Base-by-base conservation (phyloP, 2,113 vertebrate species). In the Seriola rivoliana region DNA sequence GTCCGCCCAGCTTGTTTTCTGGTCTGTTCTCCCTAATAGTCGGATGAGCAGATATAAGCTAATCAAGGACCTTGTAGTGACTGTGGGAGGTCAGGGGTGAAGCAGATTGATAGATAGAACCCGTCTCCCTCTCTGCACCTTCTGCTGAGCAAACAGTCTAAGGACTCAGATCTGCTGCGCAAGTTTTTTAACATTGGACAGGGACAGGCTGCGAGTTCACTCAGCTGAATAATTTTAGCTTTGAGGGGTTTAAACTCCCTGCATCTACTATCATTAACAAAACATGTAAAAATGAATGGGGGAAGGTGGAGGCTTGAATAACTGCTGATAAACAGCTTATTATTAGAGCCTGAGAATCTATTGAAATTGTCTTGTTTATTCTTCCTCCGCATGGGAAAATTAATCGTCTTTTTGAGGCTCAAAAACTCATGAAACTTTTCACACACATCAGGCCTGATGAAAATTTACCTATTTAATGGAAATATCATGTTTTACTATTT, bases 21-120 rank as follows among this genome's bases (percentile, higher is more conserved):
- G 84, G 64, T 57, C 81, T 29, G 75, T 48, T 74, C 82, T 77
- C 82, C 83, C 48, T 78, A 55, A 76, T 80, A 86, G 76, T 70
- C 3, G 4, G 69, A 83, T 74, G 81, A 76, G 71, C 65, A 81
- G 71, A 90, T 87, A 76, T 16, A 73, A 71, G 70, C 62, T 81
- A 87, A 82, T 87, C 2, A 7, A 80, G 73, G 88, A 88, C 90
- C 83, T 91, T 84, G 86, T 46, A 32, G 34, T 52, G 83, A 75
- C 73, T 89, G 42, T 25, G 58, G 34, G 77, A 81, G 92, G 89
- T 91, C 90, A 91, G 68, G 67, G 88, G 89, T 90, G 70, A 91
- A 78, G 44, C 85, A 83, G 42, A 55, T 62, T 84, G 87, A 91
- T 88, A 83, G 82, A 91, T 84, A 76, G 42, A 70, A 78, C 23